Conservation (phyloP, 1,140 invertebrate species). For the Sinonovacula constricta region DNA sequence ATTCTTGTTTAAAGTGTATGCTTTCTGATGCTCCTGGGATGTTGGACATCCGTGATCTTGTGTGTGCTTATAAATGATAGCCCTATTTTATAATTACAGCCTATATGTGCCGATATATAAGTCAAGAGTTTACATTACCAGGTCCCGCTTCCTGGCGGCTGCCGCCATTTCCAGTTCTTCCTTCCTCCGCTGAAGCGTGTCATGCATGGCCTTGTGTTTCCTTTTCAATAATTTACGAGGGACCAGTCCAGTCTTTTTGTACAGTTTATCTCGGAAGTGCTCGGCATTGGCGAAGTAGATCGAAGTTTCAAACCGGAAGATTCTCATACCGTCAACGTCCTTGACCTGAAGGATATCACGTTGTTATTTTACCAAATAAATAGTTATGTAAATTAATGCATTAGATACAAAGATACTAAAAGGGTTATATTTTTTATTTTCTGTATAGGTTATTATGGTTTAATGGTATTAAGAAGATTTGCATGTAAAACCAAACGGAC, state of each 20-base stretch:
- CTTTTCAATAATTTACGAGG: slow-evolving; percentile 64
- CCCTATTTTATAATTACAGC: too few relatives aligned
- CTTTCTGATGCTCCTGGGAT: too few relatives aligned
- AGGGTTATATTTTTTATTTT: too few relatives aligned
- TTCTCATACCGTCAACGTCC: slow-evolving; percentile 77
- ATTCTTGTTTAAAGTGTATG: too few relatives aligned
- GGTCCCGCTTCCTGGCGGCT: slow-evolving; percentile 46
- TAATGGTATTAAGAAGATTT: too few relatives aligned
- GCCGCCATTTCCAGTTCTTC: slow-evolving; percentile 54
- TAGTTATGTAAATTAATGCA: background rate
- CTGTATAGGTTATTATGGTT: too few relatives aligned
- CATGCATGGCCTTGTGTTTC: slow-evolving; percentile 62
- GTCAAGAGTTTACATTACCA: slow-evolving; percentile 44
- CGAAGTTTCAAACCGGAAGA: slow-evolving; percentile 76
- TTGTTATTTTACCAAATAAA: background rate
- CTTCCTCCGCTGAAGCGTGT: slow-evolving; percentile 47
- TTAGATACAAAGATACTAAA: too few relatives aligned
- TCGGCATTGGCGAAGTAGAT: slow-evolving; percentile 78
- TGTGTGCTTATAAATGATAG: too few relatives aligned
- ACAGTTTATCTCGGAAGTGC: slow-evolving; percentile 73
- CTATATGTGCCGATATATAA: too few relatives aligned
- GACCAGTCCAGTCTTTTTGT: slow-evolving; percentile 69
- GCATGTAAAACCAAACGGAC: too few relatives aligned
- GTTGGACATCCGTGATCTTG: too few relatives aligned
- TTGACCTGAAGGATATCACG: slow-evolving; percentile 63